Percentiles rank a stretch among this genome's conserved stretches.
Conservation (phyloP, 2,797 vertebrate genomes). For the Pipistrellus kuhlii region DNA sequence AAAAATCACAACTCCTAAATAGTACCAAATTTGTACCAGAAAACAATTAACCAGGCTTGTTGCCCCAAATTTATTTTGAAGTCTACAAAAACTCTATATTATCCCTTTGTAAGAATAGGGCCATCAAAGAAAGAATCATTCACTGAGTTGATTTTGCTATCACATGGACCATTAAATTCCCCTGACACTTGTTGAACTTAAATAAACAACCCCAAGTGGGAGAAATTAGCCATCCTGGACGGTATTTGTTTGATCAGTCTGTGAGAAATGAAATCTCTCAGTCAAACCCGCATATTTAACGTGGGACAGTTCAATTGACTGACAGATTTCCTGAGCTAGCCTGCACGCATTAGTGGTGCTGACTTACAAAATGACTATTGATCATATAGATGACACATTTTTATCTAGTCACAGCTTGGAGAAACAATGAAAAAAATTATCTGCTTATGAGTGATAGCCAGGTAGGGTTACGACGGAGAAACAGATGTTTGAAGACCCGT, state of each 20-base stretch:
- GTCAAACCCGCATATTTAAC: not conserved
- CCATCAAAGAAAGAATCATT: slow-evolving; percentile 40
- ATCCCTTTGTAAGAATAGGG: not conserved
- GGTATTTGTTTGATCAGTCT: slow-evolving; percentile 36
- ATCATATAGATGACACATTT: slow-evolving; percentile 1
- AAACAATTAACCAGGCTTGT: not conserved
- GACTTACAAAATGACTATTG: slow-evolving; percentile 28
- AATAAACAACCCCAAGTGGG: not conserved
- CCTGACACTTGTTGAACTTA: slow-evolving; percentile 56
- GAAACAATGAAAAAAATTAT: slow-evolving; percentile 4
- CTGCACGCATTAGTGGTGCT: not conserved
- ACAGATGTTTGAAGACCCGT: not conserved
- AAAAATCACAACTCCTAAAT: not conserved
- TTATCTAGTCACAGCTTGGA: not conserved
- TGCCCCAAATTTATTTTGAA: not conserved
- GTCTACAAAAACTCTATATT: not conserved
- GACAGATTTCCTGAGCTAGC: not conserved
- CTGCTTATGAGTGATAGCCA: not conserved
- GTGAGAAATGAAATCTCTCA: not conserved
- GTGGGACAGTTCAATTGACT: not conserved
- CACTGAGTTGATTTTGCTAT: slow-evolving; percentile 30
- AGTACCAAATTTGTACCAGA: not conserved
- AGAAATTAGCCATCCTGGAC: slow-evolving; percentile 34
- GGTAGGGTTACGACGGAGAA: not conserved
- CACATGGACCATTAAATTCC: slow-evolving; percentile 33